Conservation (phyloP, 1,140 invertebrate species). For the Hesperophylax magnus region DNA sequence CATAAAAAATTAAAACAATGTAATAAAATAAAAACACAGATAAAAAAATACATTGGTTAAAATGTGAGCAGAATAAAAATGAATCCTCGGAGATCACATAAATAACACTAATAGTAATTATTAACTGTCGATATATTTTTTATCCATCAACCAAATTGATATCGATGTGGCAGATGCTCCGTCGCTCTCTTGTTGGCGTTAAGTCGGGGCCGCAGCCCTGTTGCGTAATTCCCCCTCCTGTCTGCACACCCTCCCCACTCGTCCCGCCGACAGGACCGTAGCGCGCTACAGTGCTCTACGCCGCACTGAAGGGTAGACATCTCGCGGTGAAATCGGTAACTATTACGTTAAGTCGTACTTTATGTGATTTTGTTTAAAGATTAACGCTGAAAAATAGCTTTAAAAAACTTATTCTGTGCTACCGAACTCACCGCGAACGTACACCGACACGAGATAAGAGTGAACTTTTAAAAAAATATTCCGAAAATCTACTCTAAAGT, state of each 20-base stretch:
- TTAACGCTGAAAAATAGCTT: background rate
- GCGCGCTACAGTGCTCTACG: constrained; percentile 41
- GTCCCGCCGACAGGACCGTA: background rate
- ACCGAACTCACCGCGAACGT: background rate
- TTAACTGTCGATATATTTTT: no score
- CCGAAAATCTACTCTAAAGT: constrained; percentile 18
- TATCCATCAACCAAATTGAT: no score
- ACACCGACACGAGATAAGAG: background rate
- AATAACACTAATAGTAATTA: no score
- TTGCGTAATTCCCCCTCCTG: constrained; percentile 37
- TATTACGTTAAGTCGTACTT: constrained; percentile 20
- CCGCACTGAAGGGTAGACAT: constrained; percentile 28
- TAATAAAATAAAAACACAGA: no score
- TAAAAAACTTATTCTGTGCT: constrained; percentile 32
- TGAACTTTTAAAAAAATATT: background rate
- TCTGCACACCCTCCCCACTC: constrained; percentile 2
- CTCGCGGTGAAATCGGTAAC: constrained; percentile 36
- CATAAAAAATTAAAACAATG: no score
- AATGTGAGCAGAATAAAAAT: no score
- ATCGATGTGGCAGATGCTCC: constrained; percentile 13
- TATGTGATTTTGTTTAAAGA: constrained; percentile 14
- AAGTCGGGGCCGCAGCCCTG: constrained; percentile 39
- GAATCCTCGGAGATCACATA: no score
- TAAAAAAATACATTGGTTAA: no score
- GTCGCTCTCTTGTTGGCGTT: background rate